Percentiles rank a stretch among this genome's conserved stretches.
Evolutionary conservation across 2,113 vertebrate species (phyloP).

Genomic region (Takifugu bimaculatus): DNA sequence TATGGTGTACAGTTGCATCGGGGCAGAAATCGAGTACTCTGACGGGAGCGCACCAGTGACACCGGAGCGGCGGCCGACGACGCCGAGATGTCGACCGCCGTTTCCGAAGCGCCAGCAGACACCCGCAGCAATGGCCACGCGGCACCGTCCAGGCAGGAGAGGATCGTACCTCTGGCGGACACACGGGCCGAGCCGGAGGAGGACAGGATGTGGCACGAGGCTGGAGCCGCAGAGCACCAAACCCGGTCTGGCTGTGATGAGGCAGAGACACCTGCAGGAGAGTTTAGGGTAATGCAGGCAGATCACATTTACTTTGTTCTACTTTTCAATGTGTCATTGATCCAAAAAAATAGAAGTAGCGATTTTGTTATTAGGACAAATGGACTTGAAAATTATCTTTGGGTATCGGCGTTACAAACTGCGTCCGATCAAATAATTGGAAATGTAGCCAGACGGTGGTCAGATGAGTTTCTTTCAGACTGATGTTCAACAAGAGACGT

Average conservation of each 20-base stretch:
- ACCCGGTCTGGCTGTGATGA: slow-evolving; percentile 62
- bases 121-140: slow-evolving; percentile 52
- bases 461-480: too few relatives aligned
- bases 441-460: too few relatives aligned
- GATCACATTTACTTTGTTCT: slow-evolving; percentile 14
- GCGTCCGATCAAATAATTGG: too few relatives aligned
- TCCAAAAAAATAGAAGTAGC: background rate
- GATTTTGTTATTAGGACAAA: too few relatives aligned
- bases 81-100: slow-evolving; percentile 22
- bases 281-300: slow-evolving; percentile 68
- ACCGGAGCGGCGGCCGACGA: slow-evolving; percentile 44
- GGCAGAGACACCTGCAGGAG: slow-evolving; percentile 74
- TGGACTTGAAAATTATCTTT: too few relatives aligned
- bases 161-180: slow-evolving; percentile 50
- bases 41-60: slow-evolving; percentile 62
- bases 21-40: slow-evolving; percentile 68
- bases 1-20: slow-evolving; percentile 74
- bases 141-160: slow-evolving; percentile 53
- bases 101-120: slow-evolving; percentile 44
- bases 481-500: too few relatives aligned
- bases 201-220: slow-evolving; percentile 42
- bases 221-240: slow-evolving; percentile 71
- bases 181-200: slow-evolving; percentile 41
- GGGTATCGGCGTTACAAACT: too few relatives aligned
- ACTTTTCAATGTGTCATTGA: background rate